Base-by-base conservation (phyloP, 2,888 invertebrate genomes). In the Phortica okadai region DNA sequence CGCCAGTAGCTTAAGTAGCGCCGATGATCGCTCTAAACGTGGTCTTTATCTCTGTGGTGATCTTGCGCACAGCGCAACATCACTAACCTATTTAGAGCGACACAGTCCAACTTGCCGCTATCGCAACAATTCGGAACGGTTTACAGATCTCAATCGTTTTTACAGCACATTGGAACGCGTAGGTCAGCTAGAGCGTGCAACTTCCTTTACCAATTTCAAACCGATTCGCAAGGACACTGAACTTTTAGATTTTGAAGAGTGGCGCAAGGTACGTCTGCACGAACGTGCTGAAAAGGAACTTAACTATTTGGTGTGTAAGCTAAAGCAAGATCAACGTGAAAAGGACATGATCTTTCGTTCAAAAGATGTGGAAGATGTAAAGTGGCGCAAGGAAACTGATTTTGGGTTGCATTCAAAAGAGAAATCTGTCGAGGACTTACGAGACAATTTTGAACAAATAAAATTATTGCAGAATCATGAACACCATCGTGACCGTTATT, bases 101-200 rank as follows among this genome's bases (percentile, higher is more conserved):
- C 91, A 91, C 78, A 89, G 89, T 74, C 89, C 90, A 0, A 88
- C 86, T 50, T 91, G 91, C 62, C 87, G 88, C 1, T 91, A 91
- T 82, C 93, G 93, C 74, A 95, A 94, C 90, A 90, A 90, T 33
- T 96, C 96, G 0, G 95, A 95, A 76, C 93, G 96, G 78, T 98
- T 98, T 90, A 94, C 95, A 73, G 97, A 97, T 83, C 92, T 98
- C 1, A 96, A 96, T 88, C 94, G 95, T 76, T 97, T 98, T 90
- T 98, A 97, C 89, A 93, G 94, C 50, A 96, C 95, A 81, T 92
- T 98, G 78, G 97, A 97, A 91, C 93, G 97, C 84, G 95, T 98
- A 72, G 95, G 95, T 0, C 94, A 97, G 85, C 90, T 97, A 76
- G 97, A 97, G 91, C 94, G 94, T 82, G 94, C 95, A 0, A 95